These are phyloP conservation scores for Clostera curtula DNA, from an alignment of 2,888 invertebrate species.

Conservation along the genomic window DNA sequence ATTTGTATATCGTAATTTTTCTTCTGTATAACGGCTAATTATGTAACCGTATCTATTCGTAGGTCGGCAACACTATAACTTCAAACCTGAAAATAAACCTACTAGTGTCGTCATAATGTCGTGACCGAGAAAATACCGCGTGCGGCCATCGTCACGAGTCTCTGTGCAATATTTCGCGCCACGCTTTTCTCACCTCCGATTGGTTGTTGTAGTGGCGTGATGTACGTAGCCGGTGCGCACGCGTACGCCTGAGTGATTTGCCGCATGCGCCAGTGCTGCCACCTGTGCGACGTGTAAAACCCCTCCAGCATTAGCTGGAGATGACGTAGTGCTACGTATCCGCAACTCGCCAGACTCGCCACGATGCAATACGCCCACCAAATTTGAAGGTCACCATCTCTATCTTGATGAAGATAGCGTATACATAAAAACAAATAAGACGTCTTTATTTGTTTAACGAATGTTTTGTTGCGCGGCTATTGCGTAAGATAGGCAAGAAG, in stretches of 20 bases:
- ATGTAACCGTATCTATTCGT: slow-evolving; percentile 12
- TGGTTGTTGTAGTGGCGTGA: slow-evolving; percentile 62
- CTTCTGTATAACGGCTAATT: slow-evolving; percentile 1
- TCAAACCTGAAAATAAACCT: slow-evolving; percentile 15
- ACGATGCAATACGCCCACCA: slow-evolving; percentile 24
- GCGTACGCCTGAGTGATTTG: slow-evolving; percentile 17
- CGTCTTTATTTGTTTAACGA: no score
- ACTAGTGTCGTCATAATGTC: slow-evolving; percentile 30
- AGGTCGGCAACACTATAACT: slow-evolving; percentile 25
- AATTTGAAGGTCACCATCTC: slow-evolving; percentile 37
- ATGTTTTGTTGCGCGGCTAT: no score
- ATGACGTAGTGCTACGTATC: slow-evolving; percentile 38
- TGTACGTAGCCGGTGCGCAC: slow-evolving; percentile 29
- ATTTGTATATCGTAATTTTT: neutral
- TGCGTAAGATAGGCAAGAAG: no score
- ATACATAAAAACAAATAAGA: slow-evolving; percentile 14
- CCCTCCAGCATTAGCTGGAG: no score
- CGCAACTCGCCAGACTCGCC: slow-evolving; percentile 33
- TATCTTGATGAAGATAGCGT: slow-evolving; percentile 26
- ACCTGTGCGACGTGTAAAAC: slow-evolving; percentile 27
- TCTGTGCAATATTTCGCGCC: slow-evolving; percentile 39
- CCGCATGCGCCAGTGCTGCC: slow-evolving; percentile 47
- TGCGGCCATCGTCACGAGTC: slow-evolving; percentile 28
- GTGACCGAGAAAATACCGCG: slow-evolving; percentile 28
- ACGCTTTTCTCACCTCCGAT: slow-evolving; percentile 40